Evolutionary conservation across 2,888 invertebrate species (phyloP).

Genomic region (Nomada flava): DNA sequence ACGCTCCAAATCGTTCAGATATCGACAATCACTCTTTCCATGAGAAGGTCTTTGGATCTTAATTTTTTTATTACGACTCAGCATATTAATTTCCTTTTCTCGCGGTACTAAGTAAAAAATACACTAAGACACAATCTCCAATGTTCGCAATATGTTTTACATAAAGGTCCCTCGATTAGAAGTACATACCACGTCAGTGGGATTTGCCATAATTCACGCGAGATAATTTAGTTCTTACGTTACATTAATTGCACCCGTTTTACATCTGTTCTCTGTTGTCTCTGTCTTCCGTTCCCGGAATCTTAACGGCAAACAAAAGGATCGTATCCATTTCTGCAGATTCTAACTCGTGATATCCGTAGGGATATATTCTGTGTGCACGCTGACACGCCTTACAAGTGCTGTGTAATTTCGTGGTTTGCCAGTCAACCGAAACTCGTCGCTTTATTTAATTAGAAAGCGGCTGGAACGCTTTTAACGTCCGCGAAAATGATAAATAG

Average conservation of each 20-base stretch:
- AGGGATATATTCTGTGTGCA: constrained; percentile 39
- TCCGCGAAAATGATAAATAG: constrained; percentile 15
- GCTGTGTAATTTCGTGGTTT: constrained; percentile 43
- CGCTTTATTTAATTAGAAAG: constrained; percentile 48
- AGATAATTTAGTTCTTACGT: constrained; percentile 45
- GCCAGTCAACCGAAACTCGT: constrained; percentile 49
- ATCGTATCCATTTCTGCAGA: constrained; percentile 56
- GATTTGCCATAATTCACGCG: constrained; percentile 23
- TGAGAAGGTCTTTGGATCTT: too few species aligned
- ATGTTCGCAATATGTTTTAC: background rate
- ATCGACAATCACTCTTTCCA: background rate
- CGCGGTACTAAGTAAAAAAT: too few species aligned
- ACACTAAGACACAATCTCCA: too few species aligned
- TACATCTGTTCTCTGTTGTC: constrained; percentile 40
- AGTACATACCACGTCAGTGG: background rate
- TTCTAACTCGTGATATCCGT: constrained; percentile 45
- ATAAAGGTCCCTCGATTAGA: background rate
- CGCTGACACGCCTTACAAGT: constrained; percentile 36
- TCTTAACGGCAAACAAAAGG: constrained; percentile 57
- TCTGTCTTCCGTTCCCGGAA: constrained; percentile 30
- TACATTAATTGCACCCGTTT: constrained; percentile 37
- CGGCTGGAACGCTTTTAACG: constrained; percentile 19
- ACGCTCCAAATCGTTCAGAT: constrained; percentile 13
- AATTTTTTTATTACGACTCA: too few species aligned
- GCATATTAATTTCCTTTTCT: too few species aligned